Evolutionary conservation across 2,888 invertebrate genomes (phyloP), one percentile per base, ranked within the genome.

Genomic region (Andrena haemorrhoa): DNA sequence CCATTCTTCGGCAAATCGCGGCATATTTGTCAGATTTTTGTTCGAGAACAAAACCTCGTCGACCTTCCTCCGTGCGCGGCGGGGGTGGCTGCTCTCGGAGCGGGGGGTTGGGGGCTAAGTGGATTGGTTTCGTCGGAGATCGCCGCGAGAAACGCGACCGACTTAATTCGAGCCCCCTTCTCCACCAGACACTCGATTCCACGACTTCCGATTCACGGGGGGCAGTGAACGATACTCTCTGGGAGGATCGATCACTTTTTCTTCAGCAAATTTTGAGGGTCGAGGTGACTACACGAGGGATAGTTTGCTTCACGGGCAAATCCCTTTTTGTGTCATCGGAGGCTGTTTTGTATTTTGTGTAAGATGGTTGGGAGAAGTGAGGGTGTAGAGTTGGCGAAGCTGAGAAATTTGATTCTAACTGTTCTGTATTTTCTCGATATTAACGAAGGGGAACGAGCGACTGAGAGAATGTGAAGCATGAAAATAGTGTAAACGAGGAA

Each of bases 1-100:
- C 91, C 90, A 91, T 92, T 93, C 91, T 92, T 90, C 90, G 90
- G 92, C 89, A 93, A 93, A 93, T 93, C 92, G 93, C 88, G 90
- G 92, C 92, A 93, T 93, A 93, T 93, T 93, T 93, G 93, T 93
- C 93, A 93, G 93, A 93, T 93, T 93, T 93, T 93, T 93, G 92
- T 93, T 92, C 90, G 85, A 83, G 92, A 91, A 92, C 91, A 93
- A 93, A 93, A 93, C 91, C 91, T 89, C 70, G 75, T 64, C 79
- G 83, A 82, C 82, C 83, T 83, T 83, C 82, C 78, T 80, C 66
- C 47, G 35, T 60, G 4, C 31, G 49, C 47, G 23, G 63, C 51
- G 16, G 71, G 68, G 64, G 41, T 12, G 69, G 53, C 29, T 10
- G 56, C 8, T 10, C 35, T 41, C 16, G 41, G 41, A 41, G 12